phyloP scores from a whole-genome alignment of 2,888 invertebrate genomes.

The Notodonta ziczac region DNA sequence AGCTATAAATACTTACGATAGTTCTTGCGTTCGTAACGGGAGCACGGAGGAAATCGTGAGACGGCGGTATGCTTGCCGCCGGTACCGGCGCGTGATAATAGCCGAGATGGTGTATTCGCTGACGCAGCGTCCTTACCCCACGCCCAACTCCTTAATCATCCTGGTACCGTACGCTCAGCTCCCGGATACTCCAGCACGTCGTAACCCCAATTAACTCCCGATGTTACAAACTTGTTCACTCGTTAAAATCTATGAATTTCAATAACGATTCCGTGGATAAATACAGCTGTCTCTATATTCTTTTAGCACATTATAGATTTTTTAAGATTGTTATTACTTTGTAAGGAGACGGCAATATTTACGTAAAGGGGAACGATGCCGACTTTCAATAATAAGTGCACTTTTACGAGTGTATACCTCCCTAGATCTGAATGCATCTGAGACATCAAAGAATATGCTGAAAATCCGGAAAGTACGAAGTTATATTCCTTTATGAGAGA shows the following conservation, averaged over 20 bases:
- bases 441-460: conserved; percentile 42
- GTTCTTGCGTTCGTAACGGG: conserved; percentile 22
- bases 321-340: conserved; percentile 57
- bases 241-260: conserved; percentile 38
- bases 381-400: conserved; percentile 59
- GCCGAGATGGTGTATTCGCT: conserved; percentile 53
- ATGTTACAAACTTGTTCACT: conserved; percentile 34
- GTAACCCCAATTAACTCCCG: conserved; percentile 53
- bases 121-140: conserved; percentile 38
- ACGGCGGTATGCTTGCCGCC: conserved; percentile 38
- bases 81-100: conserved; percentile 43
- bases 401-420: conserved; percentile 34
- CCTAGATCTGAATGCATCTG: conserved; percentile 40
- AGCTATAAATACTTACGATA: conserved; percentile 34
- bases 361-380: conserved; percentile 66
- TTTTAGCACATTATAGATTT: conserved; percentile 51
- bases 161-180: conserved; percentile 48
- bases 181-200: conserved; percentile 43
- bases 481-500: conserved; percentile 40
- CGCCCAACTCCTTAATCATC: conserved; percentile 50
- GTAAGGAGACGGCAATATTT: conserved; percentile 57
- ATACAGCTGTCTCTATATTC: conserved; percentile 31
- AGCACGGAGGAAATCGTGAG: conserved; percentile 27
- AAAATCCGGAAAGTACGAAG: conserved; percentile 41
- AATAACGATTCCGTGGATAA: conserved; percentile 36